Base-by-base conservation (phyloP, 1,140 invertebrate genomes). In the Drosophila melanogaster region DNA sequence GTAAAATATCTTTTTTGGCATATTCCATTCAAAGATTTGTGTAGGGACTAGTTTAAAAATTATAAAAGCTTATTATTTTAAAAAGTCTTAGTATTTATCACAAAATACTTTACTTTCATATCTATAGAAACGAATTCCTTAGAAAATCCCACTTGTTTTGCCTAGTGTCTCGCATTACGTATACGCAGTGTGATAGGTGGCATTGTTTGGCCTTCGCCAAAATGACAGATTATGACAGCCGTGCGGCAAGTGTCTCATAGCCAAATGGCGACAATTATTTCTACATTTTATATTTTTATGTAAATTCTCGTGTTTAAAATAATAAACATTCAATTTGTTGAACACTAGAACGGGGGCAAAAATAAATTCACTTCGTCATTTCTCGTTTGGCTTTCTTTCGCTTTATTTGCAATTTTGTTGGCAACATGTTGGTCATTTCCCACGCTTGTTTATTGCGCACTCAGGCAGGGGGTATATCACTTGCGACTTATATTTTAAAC, bases 141-240 rank as follows among this genome's bases (percentile, higher is more conserved):
- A 70, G 67, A 70, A 70, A 70, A 70, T n/a, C 65, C 67, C 67
- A 70, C 51, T 70, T 54, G 65, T 56, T 57, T 44, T 40, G 59
- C 44, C 40, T 46, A n/a, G 8, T 64, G 67, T 50, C 54, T 71
- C 56, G 6, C 24, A 57, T 72, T 84, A 79, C 79, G 79, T 75
- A 71, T 79, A 83, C 64, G 76, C 60, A 66, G 41, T 60, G 38
- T 71, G 37, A 46, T 60, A 84, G 59, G 24, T 44, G 61, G 64
- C 64, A 65, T 87, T 86, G 83, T 86, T 86, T 86, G 83, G 84
- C 83, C 84, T 87, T 72, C 83, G 56, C 19, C 54, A 41, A 47
- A 43, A 79, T 86, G 83, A 86, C 76, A 65, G 84, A 83, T 83
- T 79, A 73, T 89, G 83, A 89, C 83, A 86, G 83, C 75, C 84